Percentiles rank a stretch among this genome's conserved stretches.
phyloP scores from a whole-genome alignment of 2,797 vertebrate genomes.

The Bradypus variegatus region DNA sequence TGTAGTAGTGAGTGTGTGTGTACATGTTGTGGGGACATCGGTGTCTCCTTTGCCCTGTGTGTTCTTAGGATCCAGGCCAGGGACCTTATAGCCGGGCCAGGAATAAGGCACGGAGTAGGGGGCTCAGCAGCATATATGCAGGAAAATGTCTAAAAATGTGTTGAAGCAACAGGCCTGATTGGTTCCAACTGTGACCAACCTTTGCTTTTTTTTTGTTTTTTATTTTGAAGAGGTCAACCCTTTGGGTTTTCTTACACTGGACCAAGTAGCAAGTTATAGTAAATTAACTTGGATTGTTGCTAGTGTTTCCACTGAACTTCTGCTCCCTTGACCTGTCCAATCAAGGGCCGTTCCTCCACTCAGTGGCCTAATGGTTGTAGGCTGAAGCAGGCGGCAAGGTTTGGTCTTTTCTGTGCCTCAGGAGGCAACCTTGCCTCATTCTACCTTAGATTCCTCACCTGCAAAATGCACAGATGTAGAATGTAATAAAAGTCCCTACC shows the following conservation, averaged over 20 bases:
- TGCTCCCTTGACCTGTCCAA: no score
- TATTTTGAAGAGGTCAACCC: not conserved
- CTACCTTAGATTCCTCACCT: not conserved
- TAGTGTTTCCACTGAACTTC: not conserved
- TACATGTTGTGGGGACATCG: not conserved
- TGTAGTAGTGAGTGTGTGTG: not conserved
- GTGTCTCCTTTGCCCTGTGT: not conserved
- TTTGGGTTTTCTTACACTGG: not conserved
- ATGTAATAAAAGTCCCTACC: no score
- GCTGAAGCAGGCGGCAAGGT: no score
- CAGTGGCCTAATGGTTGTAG: no score
- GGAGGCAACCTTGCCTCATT: no score
- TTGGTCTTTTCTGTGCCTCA: no score
- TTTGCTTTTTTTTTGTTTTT: not conserved
- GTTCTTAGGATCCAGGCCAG: not conserved
- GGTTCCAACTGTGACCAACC: no score
- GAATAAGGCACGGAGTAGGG: no score
- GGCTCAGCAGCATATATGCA: not conserved
- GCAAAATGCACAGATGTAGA: no score
- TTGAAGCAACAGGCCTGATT: not conserved
- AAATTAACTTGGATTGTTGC: not conserved
- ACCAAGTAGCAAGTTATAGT: not conserved
- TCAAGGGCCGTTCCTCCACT: not conserved
- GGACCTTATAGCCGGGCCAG: not conserved
- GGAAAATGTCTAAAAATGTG: no score